Evolutionary conservation across 2,797 vertebrate species (phyloP).

Genomic region (Bradypodion pumilum): DNA sequence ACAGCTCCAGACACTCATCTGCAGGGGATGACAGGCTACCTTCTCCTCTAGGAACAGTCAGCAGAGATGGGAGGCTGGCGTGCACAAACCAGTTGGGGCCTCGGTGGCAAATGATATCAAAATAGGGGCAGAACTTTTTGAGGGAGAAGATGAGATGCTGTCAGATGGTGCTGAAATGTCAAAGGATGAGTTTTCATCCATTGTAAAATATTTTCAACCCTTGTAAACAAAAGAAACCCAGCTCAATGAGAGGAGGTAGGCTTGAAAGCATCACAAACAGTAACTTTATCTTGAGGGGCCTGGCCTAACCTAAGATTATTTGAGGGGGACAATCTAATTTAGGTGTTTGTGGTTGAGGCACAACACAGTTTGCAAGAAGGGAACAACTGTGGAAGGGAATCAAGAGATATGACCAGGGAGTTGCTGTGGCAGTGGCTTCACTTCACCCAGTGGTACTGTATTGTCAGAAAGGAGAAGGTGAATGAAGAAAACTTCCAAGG

Average conservation of each 20-base stretch:
- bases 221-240: background rate
- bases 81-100: too few species aligned
- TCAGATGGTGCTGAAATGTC: background rate
- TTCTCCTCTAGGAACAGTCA: too few species aligned
- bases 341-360: background rate
- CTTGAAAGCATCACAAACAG: too few species aligned
- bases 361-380: background rate
- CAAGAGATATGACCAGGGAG: background rate
- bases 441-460: background rate
- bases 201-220: background rate
- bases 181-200: background rate
- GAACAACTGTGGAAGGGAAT: background rate
- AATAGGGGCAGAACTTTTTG: too few species aligned
- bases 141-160: background rate
- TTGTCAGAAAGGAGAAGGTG: background rate
- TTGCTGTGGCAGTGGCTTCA: background rate
- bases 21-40: too few species aligned
- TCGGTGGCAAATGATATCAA: too few species aligned
- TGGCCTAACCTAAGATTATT: background rate
- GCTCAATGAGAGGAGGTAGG: background rate
- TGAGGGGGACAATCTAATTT: too few species aligned
- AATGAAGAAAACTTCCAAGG: background rate
- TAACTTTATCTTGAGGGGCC: background rate
- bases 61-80: background rate
- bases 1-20: too few species aligned